Evolutionary conservation across 2,113 vertebrate species (phyloP).

Genomic region (Cololabis saira): DNA sequence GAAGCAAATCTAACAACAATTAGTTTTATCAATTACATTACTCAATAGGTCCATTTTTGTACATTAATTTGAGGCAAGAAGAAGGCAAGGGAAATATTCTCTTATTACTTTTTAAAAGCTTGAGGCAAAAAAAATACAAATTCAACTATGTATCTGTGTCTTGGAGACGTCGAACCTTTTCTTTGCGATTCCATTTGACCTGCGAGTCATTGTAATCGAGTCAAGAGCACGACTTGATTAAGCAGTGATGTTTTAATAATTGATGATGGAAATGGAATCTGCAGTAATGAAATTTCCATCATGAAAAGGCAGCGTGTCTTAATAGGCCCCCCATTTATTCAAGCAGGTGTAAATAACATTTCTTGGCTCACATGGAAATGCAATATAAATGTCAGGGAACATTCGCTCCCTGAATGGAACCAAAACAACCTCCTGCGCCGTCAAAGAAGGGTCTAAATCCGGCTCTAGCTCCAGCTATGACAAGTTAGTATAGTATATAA

Average conservation of each 20-base stretch:
- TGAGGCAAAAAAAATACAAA: neutral
- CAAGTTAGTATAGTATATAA: neutral
- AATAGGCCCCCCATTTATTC: slow-evolving; percentile 59
- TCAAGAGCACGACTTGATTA: slow-evolving; percentile 63
- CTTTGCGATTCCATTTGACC: slow-evolving; percentile 28
- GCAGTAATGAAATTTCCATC: slow-evolving; percentile 91
- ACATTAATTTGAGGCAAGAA: slow-evolving; percentile 37
- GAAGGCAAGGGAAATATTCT: neutral
- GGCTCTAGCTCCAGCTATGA: slow-evolving; percentile 22
- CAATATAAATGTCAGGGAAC: slow-evolving; percentile 45
- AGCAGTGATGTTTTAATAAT: slow-evolving; percentile 88
- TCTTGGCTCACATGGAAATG: slow-evolving; percentile 48
- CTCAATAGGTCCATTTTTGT: slow-evolving; percentile 41
- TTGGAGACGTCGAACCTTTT: slow-evolving; percentile 13
- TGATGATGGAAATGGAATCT: slow-evolving; percentile 91
- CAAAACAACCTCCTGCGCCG: slow-evolving; percentile 11
- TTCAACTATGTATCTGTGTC: neutral
- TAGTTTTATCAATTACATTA: slow-evolving; percentile 44
- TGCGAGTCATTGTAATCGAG: slow-evolving; percentile 24
- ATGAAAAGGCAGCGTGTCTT: slow-evolving; percentile 84
- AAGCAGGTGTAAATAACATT: slow-evolving; percentile 65
- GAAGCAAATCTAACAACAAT: slow-evolving; percentile 36
- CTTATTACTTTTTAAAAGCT: no score
- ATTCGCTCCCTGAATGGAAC: slow-evolving; percentile 3
- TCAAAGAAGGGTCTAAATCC: slow-evolving; percentile 16